These are phyloP conservation scores for Salticus scenicus DNA, from an alignment of 2,888 invertebrate genomes.

Conservation along the genomic window DNA sequence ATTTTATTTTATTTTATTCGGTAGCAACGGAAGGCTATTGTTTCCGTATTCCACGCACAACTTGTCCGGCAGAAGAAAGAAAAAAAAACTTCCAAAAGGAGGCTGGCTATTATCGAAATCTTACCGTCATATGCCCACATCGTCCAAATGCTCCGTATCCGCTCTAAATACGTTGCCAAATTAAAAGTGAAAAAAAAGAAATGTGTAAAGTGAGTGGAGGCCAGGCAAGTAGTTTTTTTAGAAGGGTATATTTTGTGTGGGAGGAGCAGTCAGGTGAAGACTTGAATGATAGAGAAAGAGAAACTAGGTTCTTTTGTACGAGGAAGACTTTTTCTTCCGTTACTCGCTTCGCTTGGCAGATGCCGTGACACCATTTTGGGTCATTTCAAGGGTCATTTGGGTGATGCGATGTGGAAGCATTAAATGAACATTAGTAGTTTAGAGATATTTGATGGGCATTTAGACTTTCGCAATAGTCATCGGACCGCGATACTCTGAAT, in stretches of 20 bases:
- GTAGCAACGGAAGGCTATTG: neutral
- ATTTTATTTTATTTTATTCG: too few species aligned
- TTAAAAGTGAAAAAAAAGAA: neutral
- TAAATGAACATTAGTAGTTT: too few species aligned
- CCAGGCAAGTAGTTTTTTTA: neutral
- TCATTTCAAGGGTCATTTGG: too few species aligned
- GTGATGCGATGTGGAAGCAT: too few species aligned
- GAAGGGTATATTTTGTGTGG: slow-evolving; percentile 19
- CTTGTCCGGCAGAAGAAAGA: neutral
- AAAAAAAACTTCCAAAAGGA: too few species aligned
- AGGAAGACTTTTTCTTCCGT: neutral
- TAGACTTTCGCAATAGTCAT: too few species aligned
- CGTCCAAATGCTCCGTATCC: neutral
- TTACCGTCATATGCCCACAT: neutral
- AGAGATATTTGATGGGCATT: too few species aligned
- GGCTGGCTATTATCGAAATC: neutral
- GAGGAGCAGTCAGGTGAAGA: slow-evolving; percentile 42
- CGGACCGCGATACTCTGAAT: too few species aligned
- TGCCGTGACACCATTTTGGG: slow-evolving; percentile 7
- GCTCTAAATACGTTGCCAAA: neutral
- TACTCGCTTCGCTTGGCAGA: neutral
- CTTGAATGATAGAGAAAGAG: slow-evolving; percentile 15
- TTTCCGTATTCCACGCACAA: slow-evolving; percentile 3
- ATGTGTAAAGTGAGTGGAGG: neutral
- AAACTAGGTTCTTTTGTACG: neutral